Evolutionary conservation across 1,140 invertebrate species (phyloP), one percentile per base, ranked within the genome.

Genomic region (Thereuonema tuberculata): DNA sequence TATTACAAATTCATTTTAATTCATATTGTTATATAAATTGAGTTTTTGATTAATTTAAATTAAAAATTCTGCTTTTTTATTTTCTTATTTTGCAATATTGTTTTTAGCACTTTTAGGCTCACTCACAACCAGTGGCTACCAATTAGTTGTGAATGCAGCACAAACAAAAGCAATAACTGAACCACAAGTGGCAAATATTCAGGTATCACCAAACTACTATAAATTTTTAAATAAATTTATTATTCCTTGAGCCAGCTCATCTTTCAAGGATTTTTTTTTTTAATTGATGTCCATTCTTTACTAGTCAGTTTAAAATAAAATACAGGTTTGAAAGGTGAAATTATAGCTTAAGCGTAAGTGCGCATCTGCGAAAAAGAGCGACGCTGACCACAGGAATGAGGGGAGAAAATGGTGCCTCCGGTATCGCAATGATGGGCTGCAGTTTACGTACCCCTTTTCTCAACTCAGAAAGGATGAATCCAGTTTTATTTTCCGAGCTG

Each of bases 81-180:
- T 57, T 66, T 57, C 70, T 72, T 61, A 27, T 60, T 65, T n/a
- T n/a, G n/a, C n/a, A n/a, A n/a, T n/a, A n/a, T n/a, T n/a, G n/a
- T n/a, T n/a, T n/a, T n/a, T n/a, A 81, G 87, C 88, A 17, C 76
- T 96, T 68, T 73, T 93, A 55, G 84, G 85, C 67, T 84, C 87
- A 24, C 82, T 94, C 28, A 86, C 87, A n/a, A 89, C 89, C 3
- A 94, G 92, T 80, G 91, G 92, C 27, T 92, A 90, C 70, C 89
- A 93, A 75, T 80, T 93, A 62, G 84, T 88, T 48, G 80, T 90
- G 17, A 78, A 79, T 65, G 79, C 85, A 54, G 79, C 82, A 48
- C 80, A 85, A 63, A 78, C 84, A 1, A 82, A 81, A 68, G 72
- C 81, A 2, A 84, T 85, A 65, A 74, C 81, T 61, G 89, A 95